phyloP scores from a whole-genome alignment of 2,797 vertebrate species.

The Molossus molossus region DNA sequence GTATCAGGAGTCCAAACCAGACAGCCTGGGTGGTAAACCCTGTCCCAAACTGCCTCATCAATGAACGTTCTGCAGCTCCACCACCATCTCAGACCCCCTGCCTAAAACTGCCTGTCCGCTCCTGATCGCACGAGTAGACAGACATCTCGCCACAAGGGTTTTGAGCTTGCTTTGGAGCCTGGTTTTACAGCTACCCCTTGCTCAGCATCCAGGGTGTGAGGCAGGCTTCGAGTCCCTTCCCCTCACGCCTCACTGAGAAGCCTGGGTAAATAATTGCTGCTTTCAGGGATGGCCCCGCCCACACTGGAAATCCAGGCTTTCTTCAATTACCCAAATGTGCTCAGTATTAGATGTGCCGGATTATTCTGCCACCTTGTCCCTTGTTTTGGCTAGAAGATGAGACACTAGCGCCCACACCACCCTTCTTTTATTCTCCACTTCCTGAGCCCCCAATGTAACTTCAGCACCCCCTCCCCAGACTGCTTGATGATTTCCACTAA shows the following conservation, averaged over 20 bases:
- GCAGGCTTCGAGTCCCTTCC: background rate
- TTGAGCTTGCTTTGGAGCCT: conserved; percentile 25
- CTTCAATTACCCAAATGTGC: background rate
- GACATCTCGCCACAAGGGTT: conserved; percentile 33
- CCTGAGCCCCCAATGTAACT: background rate
- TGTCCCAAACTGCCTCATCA: background rate
- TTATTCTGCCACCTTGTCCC: background rate
- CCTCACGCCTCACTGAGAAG: conserved; percentile 40
- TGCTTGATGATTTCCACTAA: background rate
- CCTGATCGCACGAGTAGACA: conserved; percentile 6
- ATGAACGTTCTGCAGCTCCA: background rate
- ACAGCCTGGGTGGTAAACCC: background rate
- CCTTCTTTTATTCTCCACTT: background rate
- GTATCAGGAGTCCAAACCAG: background rate
- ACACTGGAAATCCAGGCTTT: background rate
- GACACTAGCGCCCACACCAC: background rate
- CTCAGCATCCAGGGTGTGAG: conserved; percentile 19
- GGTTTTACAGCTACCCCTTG: background rate
- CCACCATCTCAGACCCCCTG: background rate
- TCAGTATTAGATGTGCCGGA: background rate
- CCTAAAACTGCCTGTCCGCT: background rate
- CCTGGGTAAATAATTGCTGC: conserved; percentile 30
- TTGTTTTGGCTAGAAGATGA: background rate
- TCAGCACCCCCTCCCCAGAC: background rate
- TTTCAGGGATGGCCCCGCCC: background rate